Evolutionary conservation across 2,113 vertebrate genomes (phyloP).

Genomic region (Toxostoma redivivum): DNA sequence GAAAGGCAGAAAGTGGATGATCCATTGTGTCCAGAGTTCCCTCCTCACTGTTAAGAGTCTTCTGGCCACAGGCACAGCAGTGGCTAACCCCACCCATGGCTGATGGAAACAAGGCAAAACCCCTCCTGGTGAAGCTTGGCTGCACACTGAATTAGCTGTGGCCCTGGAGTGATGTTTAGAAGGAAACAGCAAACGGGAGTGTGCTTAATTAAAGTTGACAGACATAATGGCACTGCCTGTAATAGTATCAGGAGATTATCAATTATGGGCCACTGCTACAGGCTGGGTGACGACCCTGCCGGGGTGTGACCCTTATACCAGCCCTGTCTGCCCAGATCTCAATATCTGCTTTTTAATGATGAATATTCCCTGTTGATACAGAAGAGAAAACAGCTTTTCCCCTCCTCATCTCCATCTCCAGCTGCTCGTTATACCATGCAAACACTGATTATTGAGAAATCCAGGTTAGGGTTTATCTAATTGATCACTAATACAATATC

Average conservation of each 20-base stretch:
- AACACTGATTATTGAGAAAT: background rate
- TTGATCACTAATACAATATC: background rate
- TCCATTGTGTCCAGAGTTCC: accelerated
- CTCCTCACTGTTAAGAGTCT: background rate
- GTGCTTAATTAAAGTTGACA: constrained; percentile 59
- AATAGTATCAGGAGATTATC: constrained; percentile 55
- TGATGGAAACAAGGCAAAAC: background rate
- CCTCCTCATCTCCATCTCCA: background rate
- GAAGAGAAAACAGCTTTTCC: background rate
- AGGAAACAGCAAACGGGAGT: constrained; percentile 8
- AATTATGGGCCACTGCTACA: background rate
- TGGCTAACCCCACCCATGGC: background rate
- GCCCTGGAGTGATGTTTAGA: background rate
- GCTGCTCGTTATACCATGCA: background rate
- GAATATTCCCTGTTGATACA: background rate
- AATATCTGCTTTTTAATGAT: background rate
- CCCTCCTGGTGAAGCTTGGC: background rate
- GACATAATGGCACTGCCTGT: constrained; percentile 21
- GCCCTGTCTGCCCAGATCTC: background rate
- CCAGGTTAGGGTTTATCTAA: background rate
- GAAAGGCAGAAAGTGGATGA: background rate
- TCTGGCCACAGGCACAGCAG: background rate
- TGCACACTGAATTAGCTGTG: background rate
- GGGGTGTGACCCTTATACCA: background rate
- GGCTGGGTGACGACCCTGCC: background rate